Conservation (phyloP, 2,797 vertebrate species). For the Tiaroga cobitis region DNA sequence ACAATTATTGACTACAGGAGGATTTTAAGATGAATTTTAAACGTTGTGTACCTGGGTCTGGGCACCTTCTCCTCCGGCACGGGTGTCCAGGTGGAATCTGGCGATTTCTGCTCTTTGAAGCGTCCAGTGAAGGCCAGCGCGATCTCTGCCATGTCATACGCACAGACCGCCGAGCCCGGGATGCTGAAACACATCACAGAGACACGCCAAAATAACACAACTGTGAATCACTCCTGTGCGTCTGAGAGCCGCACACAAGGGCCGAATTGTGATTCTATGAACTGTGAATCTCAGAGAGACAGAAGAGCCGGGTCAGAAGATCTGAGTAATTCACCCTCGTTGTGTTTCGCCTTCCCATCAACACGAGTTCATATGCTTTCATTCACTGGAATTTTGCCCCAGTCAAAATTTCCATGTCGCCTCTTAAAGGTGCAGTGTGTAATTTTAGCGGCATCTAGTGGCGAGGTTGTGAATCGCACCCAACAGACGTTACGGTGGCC, state of each 20-base stretch:
- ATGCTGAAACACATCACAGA: constrained; percentile 81
- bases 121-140: constrained; percentile 94
- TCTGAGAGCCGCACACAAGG: constrained; percentile 67
- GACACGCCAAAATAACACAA: constrained; percentile 65
- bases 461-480: too few relatives aligned
- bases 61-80: constrained; percentile 96
- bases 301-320: constrained; percentile 34
- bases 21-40: too few relatives aligned
- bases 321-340: constrained; percentile 60
- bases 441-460: too few relatives aligned
- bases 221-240: constrained; percentile 71
- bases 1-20: too few relatives aligned
- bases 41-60: constrained; percentile 82
- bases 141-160: constrained; percentile 96
- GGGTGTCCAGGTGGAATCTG: constrained; percentile 97
- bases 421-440: constrained; percentile 57
- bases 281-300: constrained; percentile 66
- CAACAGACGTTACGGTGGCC: too few relatives aligned
- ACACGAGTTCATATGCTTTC: constrained; percentile 65
- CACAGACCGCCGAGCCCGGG: constrained; percentile 97
- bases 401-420: constrained; percentile 60
- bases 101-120: constrained; percentile 98
- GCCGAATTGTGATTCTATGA: constrained; percentile 68
- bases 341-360: constrained; percentile 60
- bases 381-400: constrained; percentile 69